Percentiles rank a stretch among this genome's conserved stretches.
phyloP scores from a whole-genome alignment of 2,888 invertebrate species.

The Alsophila aescularia region DNA sequence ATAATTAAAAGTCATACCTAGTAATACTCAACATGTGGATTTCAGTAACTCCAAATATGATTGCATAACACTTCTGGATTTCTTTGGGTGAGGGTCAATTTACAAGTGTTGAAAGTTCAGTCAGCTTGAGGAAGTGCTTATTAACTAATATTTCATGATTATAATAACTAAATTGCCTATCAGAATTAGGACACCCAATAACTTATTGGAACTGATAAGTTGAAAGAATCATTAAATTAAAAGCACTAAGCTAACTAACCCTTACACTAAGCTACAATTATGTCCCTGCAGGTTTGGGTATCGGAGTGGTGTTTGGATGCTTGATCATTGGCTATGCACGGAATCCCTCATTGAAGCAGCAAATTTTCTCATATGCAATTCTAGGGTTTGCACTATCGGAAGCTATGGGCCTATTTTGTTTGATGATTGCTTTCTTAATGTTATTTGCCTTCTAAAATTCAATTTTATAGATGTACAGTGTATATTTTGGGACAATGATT shows the following conservation, averaged over 20 bases:
- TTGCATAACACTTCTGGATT: slow-evolving; percentile 63
- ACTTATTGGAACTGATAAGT: neutral
- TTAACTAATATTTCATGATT: neutral
- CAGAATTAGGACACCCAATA: neutral
- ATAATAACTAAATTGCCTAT: neutral
- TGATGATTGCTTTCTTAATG: slow-evolving; percentile 99
- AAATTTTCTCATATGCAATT: slow-evolving; percentile 98
- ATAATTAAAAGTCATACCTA: neutral
- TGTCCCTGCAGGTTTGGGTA: slow-evolving; percentile 92
- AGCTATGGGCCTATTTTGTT: slow-evolving; percentile 99
- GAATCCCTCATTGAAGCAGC: slow-evolving; percentile 98
- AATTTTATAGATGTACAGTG: slow-evolving; percentile 52
- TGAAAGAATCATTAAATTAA: neutral
- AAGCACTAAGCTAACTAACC: neutral
- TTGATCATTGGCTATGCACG: slow-evolving; percentile 98
- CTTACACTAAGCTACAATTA: slow-evolving; percentile 40
- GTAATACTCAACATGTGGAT: neutral
- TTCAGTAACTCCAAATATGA: slow-evolving; percentile 24
- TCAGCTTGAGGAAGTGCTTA: slow-evolving; percentile 33
- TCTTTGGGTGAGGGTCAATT: slow-evolving; percentile 24
- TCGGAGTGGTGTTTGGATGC: slow-evolving; percentile 98
- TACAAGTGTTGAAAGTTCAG: slow-evolving; percentile 42
- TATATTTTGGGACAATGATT: slow-evolving; percentile 47
- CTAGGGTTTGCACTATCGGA: slow-evolving; percentile 99
- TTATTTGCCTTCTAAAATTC: slow-evolving; percentile 93